Evolutionary conservation across 2,888 invertebrate genomes (phyloP).

Genomic region (Pediacus dermestoides): DNA sequence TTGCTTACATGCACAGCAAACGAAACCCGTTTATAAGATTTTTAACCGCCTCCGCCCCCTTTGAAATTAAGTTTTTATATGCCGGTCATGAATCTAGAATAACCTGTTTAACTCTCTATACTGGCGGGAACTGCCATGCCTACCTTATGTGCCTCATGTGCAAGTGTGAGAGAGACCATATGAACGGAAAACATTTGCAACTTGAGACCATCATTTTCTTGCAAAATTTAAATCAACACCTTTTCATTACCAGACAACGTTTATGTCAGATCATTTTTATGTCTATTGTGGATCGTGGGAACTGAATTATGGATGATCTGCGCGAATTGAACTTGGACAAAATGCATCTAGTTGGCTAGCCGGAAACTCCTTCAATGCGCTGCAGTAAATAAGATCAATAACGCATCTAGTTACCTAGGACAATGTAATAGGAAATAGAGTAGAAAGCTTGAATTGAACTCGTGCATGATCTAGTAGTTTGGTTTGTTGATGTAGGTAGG

Average conservation of each 20-base stretch:
- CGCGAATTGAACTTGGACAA: too few species aligned
- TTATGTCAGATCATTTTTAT: conserved; percentile 10
- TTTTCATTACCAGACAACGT: conserved; percentile 21
- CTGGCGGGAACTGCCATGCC: conserved; percentile 6
- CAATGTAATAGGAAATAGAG: too few species aligned
- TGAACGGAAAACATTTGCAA: conserved; percentile 34
- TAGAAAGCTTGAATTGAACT: too few species aligned
- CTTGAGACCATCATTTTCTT: conserved; percentile 34
- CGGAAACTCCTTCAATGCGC: too few species aligned
- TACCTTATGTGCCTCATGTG: conserved; percentile 19
- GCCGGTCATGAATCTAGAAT: conserved; percentile 43
- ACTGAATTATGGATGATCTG: too few species aligned
- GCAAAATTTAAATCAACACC: conserved; percentile 41
- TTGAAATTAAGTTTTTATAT: conserved; percentile 43
- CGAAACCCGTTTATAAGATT: conserved; percentile 41
- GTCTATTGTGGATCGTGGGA: conserved; percentile 21
- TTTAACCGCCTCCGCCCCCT: conserved; percentile 50
- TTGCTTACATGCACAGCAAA: conserved; percentile 2
- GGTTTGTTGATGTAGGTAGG: too few species aligned
- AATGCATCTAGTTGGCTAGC: too few species aligned
- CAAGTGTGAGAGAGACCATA: conserved; percentile 11
- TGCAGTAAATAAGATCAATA: too few species aligned
- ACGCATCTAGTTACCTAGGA: too few species aligned
- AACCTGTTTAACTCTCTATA: conserved; percentile 41
- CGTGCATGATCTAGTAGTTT: too few species aligned